Base-by-base conservation (phyloP, 2,888 invertebrate genomes). In the Cryptocephalus moraei region DNA sequence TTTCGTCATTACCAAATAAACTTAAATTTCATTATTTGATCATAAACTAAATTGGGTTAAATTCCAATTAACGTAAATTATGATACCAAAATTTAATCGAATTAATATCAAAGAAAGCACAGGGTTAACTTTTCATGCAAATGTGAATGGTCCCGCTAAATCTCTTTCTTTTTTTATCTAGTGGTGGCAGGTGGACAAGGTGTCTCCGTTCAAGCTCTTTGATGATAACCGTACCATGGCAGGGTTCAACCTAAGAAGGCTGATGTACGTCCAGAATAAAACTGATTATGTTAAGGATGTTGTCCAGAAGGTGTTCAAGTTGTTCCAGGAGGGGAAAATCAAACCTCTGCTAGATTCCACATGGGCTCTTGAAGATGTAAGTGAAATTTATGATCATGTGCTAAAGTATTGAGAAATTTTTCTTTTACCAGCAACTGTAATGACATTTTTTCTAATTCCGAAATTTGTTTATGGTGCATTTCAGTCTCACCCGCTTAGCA, bases 121-220 rank as follows among this genome's bases (percentile, higher is more conserved):
- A 40, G 3, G 3, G 2, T 40, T 40, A 8, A 40, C 8, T 40
- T 13, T 40, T n/a, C 14, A n/a, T 11, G 12, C 4, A n/a, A 36
- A 36, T 36, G 2, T 6, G 6, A 11, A 36, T 6, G 12, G 4
- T 4, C n/a, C 6, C 12, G 6, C 12, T 36, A 36, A 36, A 36
- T 58, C 50, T 47, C 31, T 55, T 68, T 67, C 47, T n/a, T 33
- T 54, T 49, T 59, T 51, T 68, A 69, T 56, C 8, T 69, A 86
- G 85, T 91, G 91, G 91, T 91, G 90, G 91, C 90, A 90, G 74
- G 89, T 90, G 51, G 91, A 91, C 73, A 91, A 91, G 74, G 82
- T 91, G 54, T 88, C 86, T 4, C 91, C 91, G 8, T 80, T 90
- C 70, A 90, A 89, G 72, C 74, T 91, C 61, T 91, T 86, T 72